Percentiles rank a stretch among this genome's conserved stretches.
Evolutionary conservation across 2,797 vertebrate species (phyloP).

Genomic region (Sebastes iracundus): DNA sequence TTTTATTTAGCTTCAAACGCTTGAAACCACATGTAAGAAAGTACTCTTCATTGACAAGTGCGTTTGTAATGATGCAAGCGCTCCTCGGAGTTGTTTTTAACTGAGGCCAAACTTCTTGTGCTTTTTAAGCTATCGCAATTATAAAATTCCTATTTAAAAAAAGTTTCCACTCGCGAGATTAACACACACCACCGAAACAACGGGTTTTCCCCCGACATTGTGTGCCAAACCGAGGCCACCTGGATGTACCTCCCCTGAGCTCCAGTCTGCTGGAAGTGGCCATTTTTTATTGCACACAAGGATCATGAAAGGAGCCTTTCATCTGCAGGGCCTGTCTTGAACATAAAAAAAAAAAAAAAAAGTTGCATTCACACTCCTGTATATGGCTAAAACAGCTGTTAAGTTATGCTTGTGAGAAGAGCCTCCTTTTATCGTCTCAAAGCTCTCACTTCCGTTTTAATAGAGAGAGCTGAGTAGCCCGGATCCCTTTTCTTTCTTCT

Average conservation of each 20-base stretch:
- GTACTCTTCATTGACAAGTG: constrained; percentile 3
- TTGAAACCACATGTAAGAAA: constrained; percentile 49
- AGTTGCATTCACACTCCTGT: constrained; percentile 49
- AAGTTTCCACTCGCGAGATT: neutral
- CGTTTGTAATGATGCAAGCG: constrained; percentile 1
- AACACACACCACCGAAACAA: constrained; percentile 5
- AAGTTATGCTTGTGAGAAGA: constrained; percentile 35
- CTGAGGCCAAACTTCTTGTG: neutral
- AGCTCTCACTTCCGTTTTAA: constrained; percentile 32
- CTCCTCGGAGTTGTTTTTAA: constrained; percentile 1
- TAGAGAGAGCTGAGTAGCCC: constrained; percentile 5
- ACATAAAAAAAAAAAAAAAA: constrained; percentile 29
- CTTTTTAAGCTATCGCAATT: constrained; percentile 15
- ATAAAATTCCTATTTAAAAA: neutral
- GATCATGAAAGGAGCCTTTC: constrained; percentile 64
- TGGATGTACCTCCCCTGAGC: constrained; percentile 37
- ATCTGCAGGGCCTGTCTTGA: constrained; percentile 37
- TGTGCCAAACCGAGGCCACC: constrained; percentile 37
- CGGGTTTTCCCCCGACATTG: constrained; percentile 6
- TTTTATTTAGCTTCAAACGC: constrained; percentile 37
- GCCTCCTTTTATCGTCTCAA: constrained; percentile 32
- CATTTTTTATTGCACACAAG: constrained; percentile 45
- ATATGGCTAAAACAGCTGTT: constrained; percentile 64
- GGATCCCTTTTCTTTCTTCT: constrained; percentile 14
- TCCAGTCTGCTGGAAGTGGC: constrained; percentile 33